Conservation (phyloP, 2,797 vertebrate genomes). For the Tinamus major region DNA sequence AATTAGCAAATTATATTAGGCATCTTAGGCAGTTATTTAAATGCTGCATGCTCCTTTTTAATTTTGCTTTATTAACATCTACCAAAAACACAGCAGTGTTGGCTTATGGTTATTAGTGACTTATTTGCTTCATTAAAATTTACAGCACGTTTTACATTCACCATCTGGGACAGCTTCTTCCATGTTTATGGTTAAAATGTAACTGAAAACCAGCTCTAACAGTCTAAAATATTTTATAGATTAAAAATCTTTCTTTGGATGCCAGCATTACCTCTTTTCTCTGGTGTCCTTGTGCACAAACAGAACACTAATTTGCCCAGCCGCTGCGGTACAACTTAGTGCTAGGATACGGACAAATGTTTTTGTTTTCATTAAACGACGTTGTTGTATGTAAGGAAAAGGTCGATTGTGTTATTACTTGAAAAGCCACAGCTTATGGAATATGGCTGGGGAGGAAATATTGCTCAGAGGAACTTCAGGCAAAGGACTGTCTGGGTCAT, state of each 20-base stretch:
- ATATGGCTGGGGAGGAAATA: background rate
- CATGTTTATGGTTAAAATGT: conserved; percentile 69
- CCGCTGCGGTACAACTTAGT: background rate
- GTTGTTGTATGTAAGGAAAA: conserved; percentile 13
- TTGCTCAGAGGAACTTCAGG: background rate
- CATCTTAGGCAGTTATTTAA: conserved; percentile 77
- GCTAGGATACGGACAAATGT: conserved; percentile 30
- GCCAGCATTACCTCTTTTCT: conserved; percentile 48
- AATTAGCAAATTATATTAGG: conserved; percentile 79
- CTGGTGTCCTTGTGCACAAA: conserved; percentile 18
- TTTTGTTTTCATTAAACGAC: conserved; percentile 42
- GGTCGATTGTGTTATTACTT: background rate
- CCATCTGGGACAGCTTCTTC: conserved; percentile 76
- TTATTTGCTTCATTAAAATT: conserved; percentile 83
- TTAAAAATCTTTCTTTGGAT: conserved; percentile 61
- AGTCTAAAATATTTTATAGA: conserved; percentile 51
- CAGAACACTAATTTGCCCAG: conserved; percentile 27
- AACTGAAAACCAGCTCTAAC: conserved; percentile 67
- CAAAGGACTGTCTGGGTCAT: background rate
- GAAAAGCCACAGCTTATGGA: background rate
- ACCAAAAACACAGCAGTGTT: conserved; percentile 69
- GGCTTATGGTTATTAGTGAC: conserved; percentile 77
- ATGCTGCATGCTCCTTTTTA: conserved; percentile 74
- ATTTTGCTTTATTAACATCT: conserved; percentile 80
- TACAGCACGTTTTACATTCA: conserved; percentile 74